Evolutionary conservation across 2,797 vertebrate genomes (phyloP).

Genomic region (Pteropus rufus): DNA sequence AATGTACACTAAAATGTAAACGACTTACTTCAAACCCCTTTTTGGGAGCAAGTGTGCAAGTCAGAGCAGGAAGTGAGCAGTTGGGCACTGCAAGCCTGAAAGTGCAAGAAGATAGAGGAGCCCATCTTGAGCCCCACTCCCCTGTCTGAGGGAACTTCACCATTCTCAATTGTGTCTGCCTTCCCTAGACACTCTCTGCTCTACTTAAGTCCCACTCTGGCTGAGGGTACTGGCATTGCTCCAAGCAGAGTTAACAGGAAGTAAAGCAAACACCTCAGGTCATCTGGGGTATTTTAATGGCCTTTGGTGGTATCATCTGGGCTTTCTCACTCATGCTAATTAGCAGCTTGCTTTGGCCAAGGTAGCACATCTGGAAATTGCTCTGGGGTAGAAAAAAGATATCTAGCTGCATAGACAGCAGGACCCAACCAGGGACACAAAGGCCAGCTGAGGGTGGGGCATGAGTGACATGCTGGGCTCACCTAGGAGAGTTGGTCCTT

Average conservation of each 20-base stretch:
- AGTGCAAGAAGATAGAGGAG: not conserved
- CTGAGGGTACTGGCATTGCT: not conserved
- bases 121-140: not conserved
- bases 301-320: constrained; percentile 26
- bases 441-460: not conserved
- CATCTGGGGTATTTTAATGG: not conserved
- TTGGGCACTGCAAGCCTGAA: not conserved
- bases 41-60: not conserved
- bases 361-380: not conserved
- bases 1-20: constrained; percentile 36
- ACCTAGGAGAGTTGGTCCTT: not conserved
- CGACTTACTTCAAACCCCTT: not conserved
- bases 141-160: not conserved
- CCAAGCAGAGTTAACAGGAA: not conserved
- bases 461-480: not conserved
- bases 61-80: not conserved
- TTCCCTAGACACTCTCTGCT: not conserved
- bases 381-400: not conserved
- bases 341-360: constrained; percentile 21
- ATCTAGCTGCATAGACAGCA: not conserved
- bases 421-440: not conserved
- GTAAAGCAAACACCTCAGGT: constrained; percentile 3
- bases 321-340: not conserved
- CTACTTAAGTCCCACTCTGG: not conserved
- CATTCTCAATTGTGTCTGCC: not conserved